Evolutionary conservation across 2,888 invertebrate genomes (phyloP), one percentile per base, ranked within the genome.

Genomic region (Coleophora deauratella): DNA sequence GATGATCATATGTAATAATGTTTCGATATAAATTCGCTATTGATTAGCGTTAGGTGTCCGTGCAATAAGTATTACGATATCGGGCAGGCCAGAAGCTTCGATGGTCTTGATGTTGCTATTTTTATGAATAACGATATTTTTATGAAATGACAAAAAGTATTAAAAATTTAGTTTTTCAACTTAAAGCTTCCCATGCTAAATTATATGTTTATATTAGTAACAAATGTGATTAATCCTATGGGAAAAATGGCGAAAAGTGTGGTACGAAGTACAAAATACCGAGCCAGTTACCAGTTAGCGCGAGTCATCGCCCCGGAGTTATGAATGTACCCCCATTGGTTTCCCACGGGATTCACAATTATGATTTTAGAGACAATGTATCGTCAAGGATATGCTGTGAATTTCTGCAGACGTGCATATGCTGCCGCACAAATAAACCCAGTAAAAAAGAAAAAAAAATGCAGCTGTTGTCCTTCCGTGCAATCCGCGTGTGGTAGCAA

Each of bases 81-180:
- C 62, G 66, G 67, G 62, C 66, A 61, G 59, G 64, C 63, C 54
- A 57, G 59, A 63, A 57, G 67, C 65, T 63, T 65, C 53, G 55
- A 55, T 59, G 64, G 67, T 71, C 65, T 66, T 62, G 58, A 66
- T 66, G 67, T 72, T 65, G 72, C 76, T 78, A 71, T 67, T 69
- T 70, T 66, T 62, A 67, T 71, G 62, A 57, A 70, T 63, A 56
- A 64, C 62, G 68, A 68, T 71, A 66, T 80, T 82, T 82, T 84
- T 80, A 82, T 79, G 69, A 79, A 77, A 76, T 81, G 82, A 85
- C 84, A 73, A 72, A 35, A 72, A 79, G 76, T 82, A 80, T 81
- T 81, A 79, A 21, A 21, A 59, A 62, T 72, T 78, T 73, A 72
- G 66, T 73, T 74, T 72, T 62, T 66, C 58, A 51, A 63, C 58